phyloP scores from a whole-genome alignment of 2,888 invertebrate genomes.

The Synergus laeviventris region DNA sequence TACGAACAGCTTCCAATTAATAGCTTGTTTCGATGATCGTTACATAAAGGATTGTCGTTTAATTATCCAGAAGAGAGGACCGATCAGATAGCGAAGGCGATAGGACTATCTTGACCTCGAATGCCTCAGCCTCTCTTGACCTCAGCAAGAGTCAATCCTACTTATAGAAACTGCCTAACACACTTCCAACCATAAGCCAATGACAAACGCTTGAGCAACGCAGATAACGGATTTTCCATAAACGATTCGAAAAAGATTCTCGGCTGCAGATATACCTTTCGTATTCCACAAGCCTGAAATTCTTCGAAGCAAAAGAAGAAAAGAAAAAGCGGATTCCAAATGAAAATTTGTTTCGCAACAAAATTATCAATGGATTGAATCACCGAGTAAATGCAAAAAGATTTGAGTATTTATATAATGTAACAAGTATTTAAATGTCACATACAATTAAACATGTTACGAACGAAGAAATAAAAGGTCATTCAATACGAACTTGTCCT shows the following conservation, averaged over 20 bases:
- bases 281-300: background rate
- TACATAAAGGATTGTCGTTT: slow-evolving; percentile 8
- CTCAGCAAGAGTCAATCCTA: slow-evolving; percentile 24
- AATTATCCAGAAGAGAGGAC: slow-evolving; percentile 11
- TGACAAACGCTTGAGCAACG: slow-evolving; percentile 29
- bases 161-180: slow-evolving; percentile 17
- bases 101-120: slow-evolving; percentile 36
- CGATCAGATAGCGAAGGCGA: slow-evolving; percentile 11
- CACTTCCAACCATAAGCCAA: slow-evolving; percentile 8
- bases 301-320: background rate
- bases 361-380: background rate
- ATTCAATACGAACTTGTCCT: background rate
- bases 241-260: slow-evolving; percentile 13
- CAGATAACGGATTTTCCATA: slow-evolving; percentile 40
- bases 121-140: slow-evolving; percentile 26
- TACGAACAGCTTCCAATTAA: background rate
- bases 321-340: background rate
- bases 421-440: too few relatives aligned
- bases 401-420: background rate
- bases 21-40: background rate
- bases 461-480: background rate
- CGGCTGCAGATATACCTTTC: background rate
- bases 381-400: background rate
- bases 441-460: too few relatives aligned
- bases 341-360: background rate